Percentiles rank a stretch among this genome's conserved stretches.
These are phyloP conservation scores for Conops quadrifasciatus DNA, from an alignment of 2,888 invertebrate species.

Conservation along the genomic window DNA sequence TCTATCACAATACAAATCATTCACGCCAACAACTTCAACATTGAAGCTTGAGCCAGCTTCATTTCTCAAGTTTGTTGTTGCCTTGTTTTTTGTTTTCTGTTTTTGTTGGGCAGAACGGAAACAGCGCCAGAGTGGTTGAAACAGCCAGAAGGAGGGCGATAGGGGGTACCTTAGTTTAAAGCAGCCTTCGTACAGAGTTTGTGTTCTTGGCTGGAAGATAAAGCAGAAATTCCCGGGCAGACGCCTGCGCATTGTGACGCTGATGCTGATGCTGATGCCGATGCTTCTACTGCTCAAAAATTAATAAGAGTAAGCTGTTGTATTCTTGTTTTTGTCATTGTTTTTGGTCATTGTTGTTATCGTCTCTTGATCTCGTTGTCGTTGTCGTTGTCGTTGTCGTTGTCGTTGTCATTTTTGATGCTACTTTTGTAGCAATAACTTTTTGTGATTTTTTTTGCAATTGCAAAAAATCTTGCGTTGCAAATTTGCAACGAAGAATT, in stretches of 20 bases:
- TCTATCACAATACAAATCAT: conserved; percentile 28
- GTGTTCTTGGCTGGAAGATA: conserved; percentile 17
- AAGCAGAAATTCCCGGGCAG: conserved; percentile 63
- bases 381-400: too few relatives aligned
- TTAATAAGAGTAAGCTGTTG: conserved; percentile 56
- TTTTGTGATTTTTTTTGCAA: too few relatives aligned
- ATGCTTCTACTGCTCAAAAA: conserved; percentile 50
- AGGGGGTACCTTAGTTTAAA: not conserved
- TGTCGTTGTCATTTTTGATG: too few relatives aligned
- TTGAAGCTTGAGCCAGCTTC: not conserved
- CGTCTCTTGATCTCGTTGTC: too few relatives aligned
- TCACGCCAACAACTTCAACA: conserved; percentile 18
- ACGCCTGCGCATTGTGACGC: conserved; percentile 62
- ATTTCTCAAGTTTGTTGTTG: too few relatives aligned
- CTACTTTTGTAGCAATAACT: too few relatives aligned
- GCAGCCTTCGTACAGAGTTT: not conserved
- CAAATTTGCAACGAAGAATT: too few relatives aligned
- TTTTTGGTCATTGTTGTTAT: too few relatives aligned
- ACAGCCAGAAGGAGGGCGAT: not conserved
- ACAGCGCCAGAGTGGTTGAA: not conserved
- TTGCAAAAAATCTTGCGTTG: too few relatives aligned
- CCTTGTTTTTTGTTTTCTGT: too few relatives aligned
- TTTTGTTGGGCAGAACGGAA: not conserved
- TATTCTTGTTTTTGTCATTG: conserved; percentile 23
- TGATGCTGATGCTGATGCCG: conserved; percentile 37